Evolutionary conservation across 1,140 invertebrate species (phyloP), one percentile per base, ranked within the genome.

Genomic region (Sitobion miscanthi): DNA sequence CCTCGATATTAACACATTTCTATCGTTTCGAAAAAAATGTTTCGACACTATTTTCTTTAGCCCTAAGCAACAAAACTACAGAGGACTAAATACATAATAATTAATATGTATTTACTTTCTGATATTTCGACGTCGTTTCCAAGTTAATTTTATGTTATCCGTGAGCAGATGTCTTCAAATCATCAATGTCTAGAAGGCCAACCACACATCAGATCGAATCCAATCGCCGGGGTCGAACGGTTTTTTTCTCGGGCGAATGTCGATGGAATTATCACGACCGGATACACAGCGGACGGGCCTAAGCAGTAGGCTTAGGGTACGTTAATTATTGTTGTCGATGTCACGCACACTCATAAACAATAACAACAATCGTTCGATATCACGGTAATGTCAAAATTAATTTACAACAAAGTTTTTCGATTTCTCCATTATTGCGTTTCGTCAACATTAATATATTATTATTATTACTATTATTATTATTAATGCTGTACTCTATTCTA

Each of bases 321-420:
- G 62, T 77, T n/a, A n/a, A 77, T 77, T 77, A 77, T 77, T 77
- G 30, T 77, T 77, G 62, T 77, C 62, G 62, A 77, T 77, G 62
- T 77, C 62, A n/a, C 62, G 62, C 62, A 77, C 62, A 77, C 30
- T 77, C 14, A 77, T 77, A 77, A 77, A 77, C 62, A 77, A 77
- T n/a, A 77, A 77, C 62, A 77, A 77, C n/a, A 77, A 77, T 77
- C 62, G 62, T 77, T 77, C 62, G 62, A 77, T 77, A 77, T n/a
- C 30, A n/a, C 62, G 62, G 30, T 77, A 77, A 77, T 35, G n/a
- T 0, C 62, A 77, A 77, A 77, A 77, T n/a, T n/a, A 77, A 77
- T 77, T n/a, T 6, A 17, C 62, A 17, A 17, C 62, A 77, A 77
- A 77, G 5, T 77, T 77, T 62, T 77, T n/a, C 14, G 30, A 77